A percentile compares a stretch with the other conserved stretches of the same genome.
These are phyloP conservation scores for Falco punctatus DNA, from an alignment of 2,113 vertebrate genomes.

Conservation along the genomic window DNA sequence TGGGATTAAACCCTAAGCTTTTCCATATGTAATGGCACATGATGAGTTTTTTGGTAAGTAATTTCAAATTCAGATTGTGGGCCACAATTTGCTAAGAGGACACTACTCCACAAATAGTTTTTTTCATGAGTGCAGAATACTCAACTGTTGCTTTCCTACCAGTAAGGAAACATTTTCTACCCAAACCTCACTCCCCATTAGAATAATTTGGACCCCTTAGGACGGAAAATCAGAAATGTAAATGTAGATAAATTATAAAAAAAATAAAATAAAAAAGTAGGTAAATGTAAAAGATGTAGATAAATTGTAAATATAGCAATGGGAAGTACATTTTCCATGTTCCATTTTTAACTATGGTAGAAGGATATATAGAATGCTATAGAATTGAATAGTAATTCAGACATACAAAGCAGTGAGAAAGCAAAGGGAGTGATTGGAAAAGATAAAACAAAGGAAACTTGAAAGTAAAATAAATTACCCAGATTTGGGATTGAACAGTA, in stretches of 20 bases:
- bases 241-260: neutral
- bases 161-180: neutral
- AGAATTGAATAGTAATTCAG: neutral
- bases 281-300: neutral
- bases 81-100: neutral
- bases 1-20: neutral
- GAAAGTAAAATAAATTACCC: neutral
- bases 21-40: neutral
- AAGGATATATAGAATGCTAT: neutral
- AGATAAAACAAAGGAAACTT: neutral
- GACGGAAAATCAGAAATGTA: neutral
- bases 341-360: neutral
- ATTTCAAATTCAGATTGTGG: neutral
- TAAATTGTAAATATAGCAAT: neutral
- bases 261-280: neutral
- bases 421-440: neutral
- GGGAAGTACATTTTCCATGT: neutral
- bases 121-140: neutral
- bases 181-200: neutral
- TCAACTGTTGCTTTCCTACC: neutral
- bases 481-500: neutral
- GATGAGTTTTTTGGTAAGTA: neutral
- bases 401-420: neutral
- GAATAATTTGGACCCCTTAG: neutral
- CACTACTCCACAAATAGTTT: neutral